Conservation (phyloP, 2,888 invertebrate species). For the Drosophila trichaetosa region DNA sequence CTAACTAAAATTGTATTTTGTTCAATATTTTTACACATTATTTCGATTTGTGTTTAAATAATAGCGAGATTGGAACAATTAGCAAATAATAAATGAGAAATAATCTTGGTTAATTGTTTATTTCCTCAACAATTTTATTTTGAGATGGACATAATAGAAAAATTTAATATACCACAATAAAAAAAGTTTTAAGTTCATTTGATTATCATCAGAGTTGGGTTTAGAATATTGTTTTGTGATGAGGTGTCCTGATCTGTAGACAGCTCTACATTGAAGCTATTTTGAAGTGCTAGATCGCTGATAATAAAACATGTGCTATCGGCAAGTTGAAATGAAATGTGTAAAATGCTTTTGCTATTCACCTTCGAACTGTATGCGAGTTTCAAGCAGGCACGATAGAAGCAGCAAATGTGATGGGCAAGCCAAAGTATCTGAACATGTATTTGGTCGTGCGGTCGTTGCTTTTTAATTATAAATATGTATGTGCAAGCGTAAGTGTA, state of each 20-base stretch:
- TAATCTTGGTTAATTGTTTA: neutral
- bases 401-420: conserved; percentile 49
- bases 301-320: neutral
- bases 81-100: neutral
- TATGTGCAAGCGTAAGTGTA: conserved; percentile 14
- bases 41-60: neutral
- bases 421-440: conserved; percentile 59
- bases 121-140: neutral
- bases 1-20: neutral
- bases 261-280: neutral
- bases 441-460: conserved; percentile 37
- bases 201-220: neutral
- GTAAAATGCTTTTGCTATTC: conserved; percentile 45
- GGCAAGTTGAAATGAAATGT: conserved; percentile 44
- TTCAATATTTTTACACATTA: neutral
- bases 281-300: neutral
- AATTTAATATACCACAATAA: neutral
- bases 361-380: conserved; percentile 18
- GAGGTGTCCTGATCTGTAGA: neutral
- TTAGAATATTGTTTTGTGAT: neutral
- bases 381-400: conserved; percentile 28
- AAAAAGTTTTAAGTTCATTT: neutral
- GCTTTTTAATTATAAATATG: conserved; percentile 71
- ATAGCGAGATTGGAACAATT: neutral
- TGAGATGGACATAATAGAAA: neutral